These are phyloP conservation scores for Pristiophorus japonicus DNA, from an alignment of 2,113 vertebrate species.

Conservation along the genomic window DNA sequence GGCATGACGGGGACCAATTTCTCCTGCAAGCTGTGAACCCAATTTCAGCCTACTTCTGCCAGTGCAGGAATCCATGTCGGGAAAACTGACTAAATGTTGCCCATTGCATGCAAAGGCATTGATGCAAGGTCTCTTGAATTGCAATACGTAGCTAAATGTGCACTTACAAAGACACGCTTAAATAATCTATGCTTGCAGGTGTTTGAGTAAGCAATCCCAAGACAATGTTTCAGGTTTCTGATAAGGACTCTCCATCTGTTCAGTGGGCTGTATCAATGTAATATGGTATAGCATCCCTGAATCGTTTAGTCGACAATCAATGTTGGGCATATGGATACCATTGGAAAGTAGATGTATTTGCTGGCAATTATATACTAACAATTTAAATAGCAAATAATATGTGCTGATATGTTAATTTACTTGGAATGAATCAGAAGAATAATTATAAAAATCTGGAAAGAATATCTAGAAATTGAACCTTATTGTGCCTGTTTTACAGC, in stretches of 20 bases:
- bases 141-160: background rate
- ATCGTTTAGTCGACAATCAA: background rate
- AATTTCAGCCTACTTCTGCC: background rate
- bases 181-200: background rate
- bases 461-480: background rate
- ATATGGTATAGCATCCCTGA: background rate
- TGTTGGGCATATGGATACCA: background rate
- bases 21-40: background rate
- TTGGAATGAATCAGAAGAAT: background rate
- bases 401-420: background rate
- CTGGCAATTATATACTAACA: background rate
- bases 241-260: background rate
- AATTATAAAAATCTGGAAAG: background rate
- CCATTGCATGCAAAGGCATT: background rate
- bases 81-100: background rate
- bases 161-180: background rate
- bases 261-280: background rate
- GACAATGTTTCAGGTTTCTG: background rate
- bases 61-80: background rate
- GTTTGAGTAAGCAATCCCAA: background rate
- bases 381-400: background rate
- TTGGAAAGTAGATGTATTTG: background rate
- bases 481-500: background rate
- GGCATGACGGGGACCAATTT: background rate
- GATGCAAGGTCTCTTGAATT: background rate